Evolutionary conservation across 2,113 vertebrate species (phyloP).

Genomic region (Poicephalus gulielmi): DNA sequence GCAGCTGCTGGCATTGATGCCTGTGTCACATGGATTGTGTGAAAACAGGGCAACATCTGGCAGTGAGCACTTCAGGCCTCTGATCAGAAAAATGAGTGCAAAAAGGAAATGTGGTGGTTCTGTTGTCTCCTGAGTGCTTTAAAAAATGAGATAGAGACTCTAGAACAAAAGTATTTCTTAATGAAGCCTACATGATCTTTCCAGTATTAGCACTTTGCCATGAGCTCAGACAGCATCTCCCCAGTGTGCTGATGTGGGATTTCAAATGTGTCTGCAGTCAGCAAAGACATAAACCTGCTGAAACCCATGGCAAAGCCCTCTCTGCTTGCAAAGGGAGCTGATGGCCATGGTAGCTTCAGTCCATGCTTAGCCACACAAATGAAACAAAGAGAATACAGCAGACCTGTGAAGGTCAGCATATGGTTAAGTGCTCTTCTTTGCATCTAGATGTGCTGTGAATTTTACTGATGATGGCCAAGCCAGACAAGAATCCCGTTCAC

Average conservation of each 20-base stretch:
- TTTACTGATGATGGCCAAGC: neutral
- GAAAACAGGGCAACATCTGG: constrained; percentile 49
- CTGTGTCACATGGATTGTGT: neutral
- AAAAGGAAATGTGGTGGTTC: constrained; percentile 18
- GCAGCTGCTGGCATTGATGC: neutral
- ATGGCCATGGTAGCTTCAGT: neutral
- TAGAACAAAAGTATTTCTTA: constrained; percentile 44
- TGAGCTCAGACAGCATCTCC: constrained; percentile 52
- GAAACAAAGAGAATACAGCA: neutral
- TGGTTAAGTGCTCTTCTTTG: neutral
- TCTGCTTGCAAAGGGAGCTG: neutral
- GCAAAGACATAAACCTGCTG: neutral
- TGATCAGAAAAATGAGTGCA: neutral
- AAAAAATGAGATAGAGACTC: neutral
- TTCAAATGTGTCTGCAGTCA: neutral
- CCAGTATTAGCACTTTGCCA: neutral
- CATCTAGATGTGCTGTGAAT: neutral
- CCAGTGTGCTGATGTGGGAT: constrained; percentile 1
- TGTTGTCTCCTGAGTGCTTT: constrained; percentile 18
- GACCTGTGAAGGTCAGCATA: neutral
- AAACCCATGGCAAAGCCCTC: neutral
- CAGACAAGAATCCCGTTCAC: neutral
- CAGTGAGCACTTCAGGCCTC: neutral
- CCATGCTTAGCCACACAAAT: neutral
- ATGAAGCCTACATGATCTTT: constrained; percentile 29